A percentile compares a stretch with the other conserved stretches of the same genome.
Evolutionary conservation across 1,140 invertebrate species (phyloP).

Genomic region (Temnothorax curvispinosus): DNA sequence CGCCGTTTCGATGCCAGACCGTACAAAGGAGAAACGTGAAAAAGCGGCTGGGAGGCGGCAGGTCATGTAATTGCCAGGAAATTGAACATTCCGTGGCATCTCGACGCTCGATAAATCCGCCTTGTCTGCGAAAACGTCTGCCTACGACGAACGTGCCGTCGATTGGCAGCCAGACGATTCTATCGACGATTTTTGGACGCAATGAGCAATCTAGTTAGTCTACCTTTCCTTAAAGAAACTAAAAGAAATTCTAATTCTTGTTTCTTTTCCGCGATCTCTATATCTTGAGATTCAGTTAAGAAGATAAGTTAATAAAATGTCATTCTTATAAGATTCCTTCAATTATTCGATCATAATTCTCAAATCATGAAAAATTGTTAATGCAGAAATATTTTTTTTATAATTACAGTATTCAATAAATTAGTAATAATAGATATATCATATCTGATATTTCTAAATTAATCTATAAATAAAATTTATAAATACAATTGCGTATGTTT

Average conservation of each 20-base stretch:
- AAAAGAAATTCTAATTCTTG: background rate
- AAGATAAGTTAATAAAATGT: background rate
- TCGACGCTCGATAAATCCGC: constrained; percentile 60
- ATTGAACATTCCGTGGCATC: constrained; percentile 69
- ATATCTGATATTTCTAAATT: background rate
- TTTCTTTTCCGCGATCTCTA: background rate
- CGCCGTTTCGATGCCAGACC: constrained; percentile 50
- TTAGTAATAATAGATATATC: background rate
- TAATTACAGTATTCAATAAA: background rate
- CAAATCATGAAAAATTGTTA: background rate
- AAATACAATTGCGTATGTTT: background rate
- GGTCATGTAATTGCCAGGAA: constrained; percentile 69
- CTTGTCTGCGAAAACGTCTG: constrained; percentile 27
- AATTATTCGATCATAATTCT: background rate
- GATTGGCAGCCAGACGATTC: constrained; percentile 17
- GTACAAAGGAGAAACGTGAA: constrained; percentile 57
- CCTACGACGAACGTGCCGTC: constrained; percentile 3
- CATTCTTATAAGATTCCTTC: background rate
- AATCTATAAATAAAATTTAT: background rate
- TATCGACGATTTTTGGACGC: constrained; percentile 22
- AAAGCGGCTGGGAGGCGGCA: constrained; percentile 63
- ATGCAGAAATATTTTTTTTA: background rate
- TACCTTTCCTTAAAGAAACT: background rate
- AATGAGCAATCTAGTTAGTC: no score
- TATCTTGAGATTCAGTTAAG: constrained; percentile 6